A percentile compares a stretch with the other conserved stretches of the same genome.
phyloP scores from a whole-genome alignment of 23 tunicate genomes.

The Botrylloides violaceus region DNA sequence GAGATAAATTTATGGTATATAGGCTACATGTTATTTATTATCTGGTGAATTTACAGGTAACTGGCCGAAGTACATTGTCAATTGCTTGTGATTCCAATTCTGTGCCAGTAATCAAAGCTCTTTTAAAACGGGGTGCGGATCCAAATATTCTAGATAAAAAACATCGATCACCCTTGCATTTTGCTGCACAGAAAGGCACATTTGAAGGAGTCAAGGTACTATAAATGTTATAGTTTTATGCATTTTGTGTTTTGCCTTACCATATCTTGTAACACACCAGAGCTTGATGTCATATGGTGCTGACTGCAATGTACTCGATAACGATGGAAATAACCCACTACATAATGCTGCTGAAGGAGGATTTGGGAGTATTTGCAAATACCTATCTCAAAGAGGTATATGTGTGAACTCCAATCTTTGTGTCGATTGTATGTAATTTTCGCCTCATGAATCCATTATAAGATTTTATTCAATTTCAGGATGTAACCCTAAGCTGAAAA shows the following conservation, averaged over 20 bases:
- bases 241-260: not conserved
- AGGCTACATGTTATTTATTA: too few species aligned
- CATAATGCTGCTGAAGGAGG: conserved; percentile 86
- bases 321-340: conserved; percentile 46
- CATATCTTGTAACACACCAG: conserved; percentile 20
- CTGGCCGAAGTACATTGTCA: conserved; percentile 62
- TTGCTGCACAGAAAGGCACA: conserved; percentile 63
- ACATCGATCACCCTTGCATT: conserved; percentile 46
- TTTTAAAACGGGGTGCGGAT: conserved; percentile 72
- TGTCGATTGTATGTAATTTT: not conserved
- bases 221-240: not conserved
- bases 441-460: not conserved
- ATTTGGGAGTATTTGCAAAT: conserved; percentile 70
- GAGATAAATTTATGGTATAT: too few species aligned
- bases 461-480: conserved; percentile 27
- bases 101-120: conserved; percentile 33
- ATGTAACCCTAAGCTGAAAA: conserved; percentile 70
- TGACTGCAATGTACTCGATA: conserved; percentile 31
- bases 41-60: not conserved
- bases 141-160: conserved; percentile 63
- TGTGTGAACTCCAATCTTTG: not conserved
- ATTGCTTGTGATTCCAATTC: conserved; percentile 76
- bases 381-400: conserved; percentile 78
- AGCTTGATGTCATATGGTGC: conserved; percentile 80
- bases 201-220: conserved; percentile 59